Percentiles rank a stretch among this genome's conserved stretches.
Conservation (phyloP, 2,113 vertebrate genomes). For the Corapipo altera region DNA sequence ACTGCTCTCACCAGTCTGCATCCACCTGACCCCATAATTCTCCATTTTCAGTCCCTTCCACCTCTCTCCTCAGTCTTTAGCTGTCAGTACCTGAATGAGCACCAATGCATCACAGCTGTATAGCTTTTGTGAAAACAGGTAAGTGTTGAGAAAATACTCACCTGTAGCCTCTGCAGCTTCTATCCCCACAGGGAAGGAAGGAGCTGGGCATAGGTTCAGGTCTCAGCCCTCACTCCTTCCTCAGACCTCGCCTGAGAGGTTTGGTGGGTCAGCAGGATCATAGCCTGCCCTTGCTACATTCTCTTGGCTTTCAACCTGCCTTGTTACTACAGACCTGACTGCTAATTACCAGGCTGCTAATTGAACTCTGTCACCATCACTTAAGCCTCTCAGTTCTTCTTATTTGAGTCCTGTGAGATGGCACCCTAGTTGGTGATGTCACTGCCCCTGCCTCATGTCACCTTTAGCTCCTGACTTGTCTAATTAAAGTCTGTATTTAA, state of each 20-base stretch:
- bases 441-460: background rate
- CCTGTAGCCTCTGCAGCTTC: background rate
- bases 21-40: background rate
- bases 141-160: background rate
- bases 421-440: background rate
- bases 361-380: background rate
- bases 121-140: background rate
- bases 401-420: background rate
- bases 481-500: background rate
- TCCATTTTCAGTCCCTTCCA: background rate
- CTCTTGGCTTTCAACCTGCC: background rate
- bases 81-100: background rate
- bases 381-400: background rate
- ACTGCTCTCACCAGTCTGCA: background rate
- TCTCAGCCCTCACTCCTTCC: background rate
- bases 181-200: background rate
- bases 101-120: background rate
- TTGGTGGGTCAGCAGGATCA: background rate
- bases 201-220: background rate
- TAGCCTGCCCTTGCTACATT: rapidly evolving
- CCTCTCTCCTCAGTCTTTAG: background rate
- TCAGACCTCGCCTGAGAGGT: background rate
- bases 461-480: background rate
- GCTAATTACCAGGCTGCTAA: background rate
- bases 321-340: rapidly evolving